A percentile compares a stretch with the other conserved stretches of the same genome.
These are phyloP conservation scores for Bombus confusus DNA, from an alignment of 1,140 invertebrate species.

Conservation along the genomic window DNA sequence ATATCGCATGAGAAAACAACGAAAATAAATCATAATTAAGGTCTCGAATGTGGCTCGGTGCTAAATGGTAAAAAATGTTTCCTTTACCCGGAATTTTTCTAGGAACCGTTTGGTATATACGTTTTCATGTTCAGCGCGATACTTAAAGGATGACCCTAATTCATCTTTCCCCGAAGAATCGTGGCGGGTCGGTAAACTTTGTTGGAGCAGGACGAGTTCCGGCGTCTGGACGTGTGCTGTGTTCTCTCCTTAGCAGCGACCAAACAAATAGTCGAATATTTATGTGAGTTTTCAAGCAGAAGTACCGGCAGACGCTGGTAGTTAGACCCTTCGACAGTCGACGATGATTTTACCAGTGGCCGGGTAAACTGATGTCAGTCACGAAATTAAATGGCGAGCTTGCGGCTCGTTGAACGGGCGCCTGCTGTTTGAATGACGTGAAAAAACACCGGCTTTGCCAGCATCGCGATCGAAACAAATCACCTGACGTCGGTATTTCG, in stretches of 20 bases:
- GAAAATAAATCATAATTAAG: background rate
- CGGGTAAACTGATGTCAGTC: constrained; percentile 50
- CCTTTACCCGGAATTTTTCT: background rate
- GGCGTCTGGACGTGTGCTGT: constrained; percentile 22
- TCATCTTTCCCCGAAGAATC: constrained; percentile 51
- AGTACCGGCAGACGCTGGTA: background rate
- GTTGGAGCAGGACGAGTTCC: background rate
- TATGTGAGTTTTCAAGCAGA: constrained; percentile 55
- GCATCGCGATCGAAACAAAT: constrained; percentile 43
- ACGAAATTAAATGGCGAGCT: constrained; percentile 54
- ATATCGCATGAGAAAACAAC: no score
- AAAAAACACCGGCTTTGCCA: constrained; percentile 46
- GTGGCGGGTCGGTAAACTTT: constrained; percentile 40
- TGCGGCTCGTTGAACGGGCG: constrained; percentile 28
- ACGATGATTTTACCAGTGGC: constrained; percentile 48
- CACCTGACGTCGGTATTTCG: constrained; percentile 13
- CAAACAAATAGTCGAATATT: constrained; percentile 63
- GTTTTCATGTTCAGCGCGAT: constrained; percentile 33
- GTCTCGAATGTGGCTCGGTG: no score
- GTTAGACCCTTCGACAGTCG: constrained; percentile 31
- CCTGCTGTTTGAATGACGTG: constrained; percentile 30
- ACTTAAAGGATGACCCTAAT: constrained; percentile 57
- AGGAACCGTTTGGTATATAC: background rate
- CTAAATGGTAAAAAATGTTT: background rate
- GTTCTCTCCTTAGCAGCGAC: constrained; percentile 48